Evolutionary conservation across 37 sponge, comb jelly and placozoan genomes (phyloP).

Genomic region (Bolinopsis microptera): DNA sequence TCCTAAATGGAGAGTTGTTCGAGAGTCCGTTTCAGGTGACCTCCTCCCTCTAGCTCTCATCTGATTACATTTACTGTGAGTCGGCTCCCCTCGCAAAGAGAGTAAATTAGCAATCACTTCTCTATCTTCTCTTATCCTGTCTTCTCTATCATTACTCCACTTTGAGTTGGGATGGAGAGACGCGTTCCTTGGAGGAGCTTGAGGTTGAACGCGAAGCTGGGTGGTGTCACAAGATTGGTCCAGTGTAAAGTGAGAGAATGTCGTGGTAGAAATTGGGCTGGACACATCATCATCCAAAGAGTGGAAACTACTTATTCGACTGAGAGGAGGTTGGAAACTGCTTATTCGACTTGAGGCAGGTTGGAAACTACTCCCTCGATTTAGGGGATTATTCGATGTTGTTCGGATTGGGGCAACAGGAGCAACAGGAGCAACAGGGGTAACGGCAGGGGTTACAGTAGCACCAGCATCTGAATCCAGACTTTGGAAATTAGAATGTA

Average conservation of each 20-base stretch:
- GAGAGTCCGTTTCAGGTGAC: no score
- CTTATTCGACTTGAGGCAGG: not conserved
- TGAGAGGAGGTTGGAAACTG: not conserved
- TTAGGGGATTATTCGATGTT: not conserved
- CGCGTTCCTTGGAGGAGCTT: not conserved
- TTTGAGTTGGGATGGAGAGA: not conserved
- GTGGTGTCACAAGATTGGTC: not conserved
- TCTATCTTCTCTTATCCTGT: no score
- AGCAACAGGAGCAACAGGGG: not conserved
- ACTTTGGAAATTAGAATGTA: no score
- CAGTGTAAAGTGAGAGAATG: not conserved
- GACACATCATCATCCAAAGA: not conserved
- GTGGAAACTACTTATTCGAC: not conserved
- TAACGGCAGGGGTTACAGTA: not conserved
- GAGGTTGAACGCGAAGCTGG: not conserved
- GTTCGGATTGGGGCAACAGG: not conserved
- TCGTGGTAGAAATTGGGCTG: not conserved
- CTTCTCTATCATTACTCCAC: not conserved
- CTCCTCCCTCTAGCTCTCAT: no score
- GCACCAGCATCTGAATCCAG: not conserved
- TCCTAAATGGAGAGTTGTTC: no score
- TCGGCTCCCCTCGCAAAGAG: no score
- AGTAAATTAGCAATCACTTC: no score
- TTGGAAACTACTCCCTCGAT: not conserved
- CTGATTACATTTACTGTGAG: no score